A percentile compares a stretch with the other conserved stretches of the same genome.
Evolutionary conservation across 2,888 invertebrate genomes (phyloP).

Genomic region (Chrysopilus asiliformis): DNA sequence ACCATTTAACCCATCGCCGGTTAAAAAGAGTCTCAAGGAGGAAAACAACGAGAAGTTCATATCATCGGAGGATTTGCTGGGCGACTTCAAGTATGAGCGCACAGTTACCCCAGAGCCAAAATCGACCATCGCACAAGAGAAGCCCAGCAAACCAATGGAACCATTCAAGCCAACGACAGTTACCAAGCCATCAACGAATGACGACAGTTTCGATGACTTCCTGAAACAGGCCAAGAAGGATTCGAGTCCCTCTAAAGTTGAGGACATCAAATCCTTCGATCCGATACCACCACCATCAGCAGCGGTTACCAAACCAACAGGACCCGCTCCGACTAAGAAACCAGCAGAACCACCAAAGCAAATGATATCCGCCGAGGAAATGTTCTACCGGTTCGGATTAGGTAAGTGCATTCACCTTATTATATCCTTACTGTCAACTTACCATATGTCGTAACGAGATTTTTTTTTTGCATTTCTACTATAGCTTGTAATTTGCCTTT

Average conservation of each 20-base stretch:
- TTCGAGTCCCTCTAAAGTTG: conserved; percentile 9
- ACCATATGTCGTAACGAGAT: no score
- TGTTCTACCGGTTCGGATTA: conserved; percentile 50
- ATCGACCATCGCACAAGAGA: background rate
- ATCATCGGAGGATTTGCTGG: conserved; percentile 33
- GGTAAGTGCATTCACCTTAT: conserved; percentile 45
- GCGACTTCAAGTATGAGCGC: conserved; percentile 31
- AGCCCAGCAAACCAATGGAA: conserved; percentile 15
- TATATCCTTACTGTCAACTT: no score
- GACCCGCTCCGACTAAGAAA: conserved; percentile 11
- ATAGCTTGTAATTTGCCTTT: no score
- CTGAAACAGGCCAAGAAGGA: no score
- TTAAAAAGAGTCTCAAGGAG: conserved; percentile 31
- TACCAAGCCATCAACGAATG: conserved; percentile 8
- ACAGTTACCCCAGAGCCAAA: conserved; percentile 13
- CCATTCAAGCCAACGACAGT: conserved; percentile 17
- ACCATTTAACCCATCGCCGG: conserved; percentile 25
- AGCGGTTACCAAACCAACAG: background rate
- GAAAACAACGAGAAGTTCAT: conserved; percentile 36
- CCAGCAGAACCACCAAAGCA: conserved; percentile 16
- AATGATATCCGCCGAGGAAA: conserved; percentile 42
- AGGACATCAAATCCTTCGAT: conserved; percentile 7
- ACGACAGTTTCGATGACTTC: no score
- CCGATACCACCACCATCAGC: background rate
- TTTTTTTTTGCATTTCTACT: no score